Conservation (phyloP, 2,888 invertebrate species). For the Zygothrica quintamaculata region DNA sequence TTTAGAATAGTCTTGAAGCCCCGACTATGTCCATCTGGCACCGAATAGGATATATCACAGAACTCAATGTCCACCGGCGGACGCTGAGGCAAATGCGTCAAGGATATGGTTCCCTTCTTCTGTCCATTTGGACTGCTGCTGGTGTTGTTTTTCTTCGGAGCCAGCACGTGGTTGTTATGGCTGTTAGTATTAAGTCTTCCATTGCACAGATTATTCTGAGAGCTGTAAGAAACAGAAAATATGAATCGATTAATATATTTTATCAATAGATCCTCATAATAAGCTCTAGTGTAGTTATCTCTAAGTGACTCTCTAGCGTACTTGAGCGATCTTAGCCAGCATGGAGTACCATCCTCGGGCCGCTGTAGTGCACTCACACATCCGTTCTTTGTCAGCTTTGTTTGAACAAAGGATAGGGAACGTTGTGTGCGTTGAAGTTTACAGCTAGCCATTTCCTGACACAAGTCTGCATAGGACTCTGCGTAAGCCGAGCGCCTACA, state of each 20-base stretch:
- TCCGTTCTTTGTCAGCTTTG: conserved; percentile 80
- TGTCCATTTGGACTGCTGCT: conserved; percentile 85
- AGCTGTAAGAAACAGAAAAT: conserved; percentile 84
- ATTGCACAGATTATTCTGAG: conserved; percentile 90
- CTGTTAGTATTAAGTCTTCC: conserved; percentile 85
- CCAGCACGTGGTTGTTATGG: conserved; percentile 85
- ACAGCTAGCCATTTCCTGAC: conserved; percentile 49
- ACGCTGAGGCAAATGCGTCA: conserved; percentile 93
- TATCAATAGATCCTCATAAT: no score
- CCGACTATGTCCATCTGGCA: conserved; percentile 92
- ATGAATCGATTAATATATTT: neutral
- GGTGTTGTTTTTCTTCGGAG: conserved; percentile 90
- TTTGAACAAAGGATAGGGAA: conserved; percentile 76
- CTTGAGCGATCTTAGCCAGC: conserved; percentile 71
- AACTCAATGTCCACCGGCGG: conserved; percentile 96
- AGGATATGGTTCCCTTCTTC: conserved; percentile 89
- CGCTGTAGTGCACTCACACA: conserved; percentile 74
- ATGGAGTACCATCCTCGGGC: conserved; percentile 40
- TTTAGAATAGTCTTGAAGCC: conserved; percentile 95
- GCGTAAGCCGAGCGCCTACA: conserved; percentile 61
- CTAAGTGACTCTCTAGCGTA: no score
- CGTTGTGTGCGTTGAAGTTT: conserved; percentile 43
- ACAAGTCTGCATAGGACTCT: conserved; percentile 55
- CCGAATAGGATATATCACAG: conserved; percentile 93
- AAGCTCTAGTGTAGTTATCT: no score